Conservation (phyloP, 2,888 invertebrate genomes). For the Agrotis puta region DNA sequence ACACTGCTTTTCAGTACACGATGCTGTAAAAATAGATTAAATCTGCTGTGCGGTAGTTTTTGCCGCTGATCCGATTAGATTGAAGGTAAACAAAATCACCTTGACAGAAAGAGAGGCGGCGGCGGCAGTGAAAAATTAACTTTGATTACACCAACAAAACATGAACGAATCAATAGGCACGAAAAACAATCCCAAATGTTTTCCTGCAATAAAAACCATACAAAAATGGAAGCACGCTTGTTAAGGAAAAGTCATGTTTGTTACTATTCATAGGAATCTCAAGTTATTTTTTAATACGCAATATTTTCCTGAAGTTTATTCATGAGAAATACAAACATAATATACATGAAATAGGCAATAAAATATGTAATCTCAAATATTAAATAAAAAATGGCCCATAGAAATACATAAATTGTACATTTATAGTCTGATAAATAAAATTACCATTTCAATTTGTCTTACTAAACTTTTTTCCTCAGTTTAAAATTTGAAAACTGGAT, state of each 20-base stretch:
- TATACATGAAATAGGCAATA: background rate
- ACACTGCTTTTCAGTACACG: conserved; percentile 25
- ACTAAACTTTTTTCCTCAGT: background rate
- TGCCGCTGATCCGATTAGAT: conserved; percentile 57
- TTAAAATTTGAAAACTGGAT: conserved; percentile 2
- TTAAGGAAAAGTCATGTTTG: conserved; percentile 21
- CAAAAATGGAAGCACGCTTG: background rate
- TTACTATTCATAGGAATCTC: conserved; percentile 23
- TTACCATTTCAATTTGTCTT: background rate
- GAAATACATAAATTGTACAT: conserved; percentile 8
- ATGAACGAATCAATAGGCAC: too few relatives aligned
- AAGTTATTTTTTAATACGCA: background rate
- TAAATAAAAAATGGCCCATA: conserved; percentile 7
- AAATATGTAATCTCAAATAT: background rate
- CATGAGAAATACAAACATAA: background rate
- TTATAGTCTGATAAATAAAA: conserved; percentile 12
- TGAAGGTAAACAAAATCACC: conserved; percentile 57
- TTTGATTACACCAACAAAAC: conserved; percentile 32
- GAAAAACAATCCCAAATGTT: too few relatives aligned
- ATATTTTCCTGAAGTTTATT: conserved; percentile 24
- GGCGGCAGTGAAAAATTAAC: conserved; percentile 39
- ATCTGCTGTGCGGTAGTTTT: conserved; percentile 55
- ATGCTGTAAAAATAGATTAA: conserved; percentile 61
- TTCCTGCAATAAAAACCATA: conserved; percentile 17
- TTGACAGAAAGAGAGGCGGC: conserved; percentile 50